Conservation (phyloP, 2,797 vertebrate genomes). For the Lepus oiostolus region DNA sequence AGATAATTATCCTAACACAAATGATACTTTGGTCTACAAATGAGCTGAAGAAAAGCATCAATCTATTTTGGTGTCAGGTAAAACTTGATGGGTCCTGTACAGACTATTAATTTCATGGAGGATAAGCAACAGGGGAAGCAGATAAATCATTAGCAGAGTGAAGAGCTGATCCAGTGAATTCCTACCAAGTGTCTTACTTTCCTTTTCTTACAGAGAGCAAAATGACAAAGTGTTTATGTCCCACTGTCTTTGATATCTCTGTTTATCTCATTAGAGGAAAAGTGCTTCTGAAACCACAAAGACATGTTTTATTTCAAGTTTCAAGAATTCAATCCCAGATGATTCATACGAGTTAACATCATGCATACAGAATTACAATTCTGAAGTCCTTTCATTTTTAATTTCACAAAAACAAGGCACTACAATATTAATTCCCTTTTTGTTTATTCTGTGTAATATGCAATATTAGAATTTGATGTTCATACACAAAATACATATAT, state of each 20-base stretch:
- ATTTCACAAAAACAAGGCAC: slow-evolving; percentile 65
- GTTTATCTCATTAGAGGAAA: slow-evolving; percentile 80
- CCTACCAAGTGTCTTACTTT: slow-evolving; percentile 47
- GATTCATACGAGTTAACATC: slow-evolving; percentile 60
- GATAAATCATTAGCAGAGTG: slow-evolving; percentile 70
- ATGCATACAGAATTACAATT: slow-evolving; percentile 50
- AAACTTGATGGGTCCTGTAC: slow-evolving; percentile 48
- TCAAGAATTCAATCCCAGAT: slow-evolving; percentile 69
- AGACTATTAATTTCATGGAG: slow-evolving; percentile 75
- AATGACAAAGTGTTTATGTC: slow-evolving; percentile 76
- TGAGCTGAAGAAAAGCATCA: slow-evolving; percentile 78
- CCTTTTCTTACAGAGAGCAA: slow-evolving; percentile 61
- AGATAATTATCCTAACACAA: slow-evolving; percentile 77
- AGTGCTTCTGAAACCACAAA: slow-evolving; percentile 72
- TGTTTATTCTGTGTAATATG: slow-evolving; percentile 10
- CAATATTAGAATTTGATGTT: slow-evolving; percentile 32
- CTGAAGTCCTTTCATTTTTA: slow-evolving; percentile 64
- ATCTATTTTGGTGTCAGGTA: slow-evolving; percentile 76
- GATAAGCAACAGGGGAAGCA: slow-evolving; percentile 73
- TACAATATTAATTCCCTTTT: slow-evolving; percentile 54
- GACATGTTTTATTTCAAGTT: slow-evolving; percentile 71
- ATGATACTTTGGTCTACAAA: slow-evolving; percentile 76
- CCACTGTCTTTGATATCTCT: slow-evolving; percentile 76
- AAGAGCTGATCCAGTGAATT: slow-evolving; percentile 71
- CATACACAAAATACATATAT: slow-evolving; percentile 27